Evolutionary conservation across 2,113 vertebrate genomes (phyloP).

Genomic region (Myocastor coypus): DNA sequence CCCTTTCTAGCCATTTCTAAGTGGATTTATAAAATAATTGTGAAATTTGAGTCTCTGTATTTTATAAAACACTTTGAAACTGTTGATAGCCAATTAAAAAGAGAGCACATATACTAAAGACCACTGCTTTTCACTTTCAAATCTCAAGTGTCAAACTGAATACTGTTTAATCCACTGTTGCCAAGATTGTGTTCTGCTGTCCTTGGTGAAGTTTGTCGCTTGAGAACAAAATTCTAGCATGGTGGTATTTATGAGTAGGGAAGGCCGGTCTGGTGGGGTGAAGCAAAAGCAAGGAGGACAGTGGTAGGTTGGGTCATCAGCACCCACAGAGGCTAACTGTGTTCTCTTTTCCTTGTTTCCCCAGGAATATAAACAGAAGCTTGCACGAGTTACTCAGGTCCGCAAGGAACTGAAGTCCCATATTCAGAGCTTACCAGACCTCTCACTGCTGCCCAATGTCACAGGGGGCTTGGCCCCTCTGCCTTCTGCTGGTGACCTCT

Average conservation of each 20-base stretch:
- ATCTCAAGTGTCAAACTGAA: not conserved
- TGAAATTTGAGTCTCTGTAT: not conserved
- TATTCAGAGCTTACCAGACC: conserved; percentile 98
- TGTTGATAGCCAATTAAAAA: not conserved
- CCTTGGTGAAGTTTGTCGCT: conserved; percentile 12
- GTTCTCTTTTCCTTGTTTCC: conserved; percentile 52
- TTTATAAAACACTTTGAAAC: conserved; percentile 41
- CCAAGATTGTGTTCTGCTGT: not conserved
- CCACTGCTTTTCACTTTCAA: conserved; percentile 16
- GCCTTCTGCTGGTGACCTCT: conserved; percentile 98
- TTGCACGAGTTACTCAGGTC: conserved; percentile 97
- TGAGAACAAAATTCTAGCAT: not conserved
- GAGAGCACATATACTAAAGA: not conserved
- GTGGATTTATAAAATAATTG: not conserved
- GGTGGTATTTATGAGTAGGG: not conserved
- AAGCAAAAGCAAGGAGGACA: not conserved
- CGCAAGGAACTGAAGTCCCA: conserved; percentile 99
- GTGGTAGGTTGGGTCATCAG: not conserved
- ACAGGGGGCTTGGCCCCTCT: conserved; percentile 97
- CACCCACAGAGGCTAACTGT: not conserved
- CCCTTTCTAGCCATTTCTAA: not conserved
- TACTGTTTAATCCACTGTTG: not conserved
- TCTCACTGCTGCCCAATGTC: conserved; percentile 96
- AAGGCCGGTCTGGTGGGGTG: not conserved
- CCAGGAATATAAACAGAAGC: conserved; percentile 99